Percentiles rank a stretch among this genome's conserved stretches.
phyloP scores from a whole-genome alignment of 2,888 invertebrate species.

The Esperia sulphurella region DNA sequence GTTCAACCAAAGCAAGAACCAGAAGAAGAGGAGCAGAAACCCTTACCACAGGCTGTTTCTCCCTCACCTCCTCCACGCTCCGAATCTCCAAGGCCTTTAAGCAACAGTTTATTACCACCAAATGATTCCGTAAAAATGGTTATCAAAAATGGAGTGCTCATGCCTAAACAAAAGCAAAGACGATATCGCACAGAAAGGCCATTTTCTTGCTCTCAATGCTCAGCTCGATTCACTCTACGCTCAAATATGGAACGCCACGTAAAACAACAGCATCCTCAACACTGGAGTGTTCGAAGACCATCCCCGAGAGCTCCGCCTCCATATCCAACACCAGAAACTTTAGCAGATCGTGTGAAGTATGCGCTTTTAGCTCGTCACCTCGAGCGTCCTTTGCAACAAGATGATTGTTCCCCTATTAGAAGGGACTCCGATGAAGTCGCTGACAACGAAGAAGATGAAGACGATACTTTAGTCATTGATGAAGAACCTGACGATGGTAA shows the following conservation, averaged over 20 bases:
- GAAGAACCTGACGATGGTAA: conserved; percentile 74
- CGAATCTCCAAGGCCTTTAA: conserved; percentile 73
- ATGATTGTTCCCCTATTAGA: conserved; percentile 59
- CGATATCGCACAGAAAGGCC: conserved; percentile 94
- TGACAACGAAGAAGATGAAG: conserved; percentile 82
- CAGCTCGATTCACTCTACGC: conserved; percentile 92
- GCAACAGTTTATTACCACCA: conserved; percentile 54
- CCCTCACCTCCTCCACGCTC: conserved; percentile 66
- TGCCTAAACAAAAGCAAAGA: conserved; percentile 95
- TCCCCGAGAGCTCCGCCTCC: conserved; percentile 65
- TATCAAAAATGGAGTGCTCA: conserved; percentile 92
- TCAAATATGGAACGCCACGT: conserved; percentile 97
- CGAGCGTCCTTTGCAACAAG: conserved; percentile 76
- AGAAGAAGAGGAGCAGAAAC: conserved; percentile 76
- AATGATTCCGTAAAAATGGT: conserved; percentile 91
- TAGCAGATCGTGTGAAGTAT: conserved; percentile 80
- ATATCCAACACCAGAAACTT: conserved; percentile 49
- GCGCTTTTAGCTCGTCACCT: conserved; percentile 89
- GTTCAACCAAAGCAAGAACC: conserved; percentile 61
- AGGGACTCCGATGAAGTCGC: conserved; percentile 79
- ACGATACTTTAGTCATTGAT: conserved; percentile 84
- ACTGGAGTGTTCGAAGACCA: conserved; percentile 89
- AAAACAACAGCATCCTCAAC: conserved; percentile 95
- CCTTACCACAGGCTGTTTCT: conserved; percentile 56
- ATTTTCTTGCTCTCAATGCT: conserved; percentile 94